phyloP scores from a whole-genome alignment of 1,140 invertebrate species.

The Zelostemma sp. region DNA sequence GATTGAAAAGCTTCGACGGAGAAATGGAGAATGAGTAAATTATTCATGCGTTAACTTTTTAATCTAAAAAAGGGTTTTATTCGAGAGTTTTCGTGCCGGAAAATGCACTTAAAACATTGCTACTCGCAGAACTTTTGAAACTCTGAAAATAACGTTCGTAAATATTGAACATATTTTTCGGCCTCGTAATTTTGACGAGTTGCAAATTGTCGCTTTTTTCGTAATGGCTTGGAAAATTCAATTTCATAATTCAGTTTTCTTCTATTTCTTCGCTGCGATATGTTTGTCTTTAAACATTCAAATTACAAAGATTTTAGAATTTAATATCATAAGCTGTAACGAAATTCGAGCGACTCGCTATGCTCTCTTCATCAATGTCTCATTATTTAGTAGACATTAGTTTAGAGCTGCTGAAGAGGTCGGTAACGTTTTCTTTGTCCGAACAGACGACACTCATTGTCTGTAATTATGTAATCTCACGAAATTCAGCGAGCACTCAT shows the following conservation, averaged over 20 bases:
- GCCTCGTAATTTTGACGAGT: not conserved
- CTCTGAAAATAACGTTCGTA: not conserved
- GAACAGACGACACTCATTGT: not conserved
- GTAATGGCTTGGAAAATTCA: too few relatives aligned
- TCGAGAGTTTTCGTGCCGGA: not conserved
- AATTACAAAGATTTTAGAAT: too few relatives aligned
- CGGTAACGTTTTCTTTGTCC: not conserved
- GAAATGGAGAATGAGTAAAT: not conserved
- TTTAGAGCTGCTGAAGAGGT: not conserved
- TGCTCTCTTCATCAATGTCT: not conserved
- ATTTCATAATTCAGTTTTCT: too few relatives aligned
- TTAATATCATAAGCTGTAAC: too few relatives aligned
- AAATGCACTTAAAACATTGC: conserved; percentile 1
- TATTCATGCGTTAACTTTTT: conserved; percentile 5
- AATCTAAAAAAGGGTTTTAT: not conserved
- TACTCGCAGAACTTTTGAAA: not conserved
- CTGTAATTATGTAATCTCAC: conserved; percentile 11
- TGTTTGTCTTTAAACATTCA: too few relatives aligned
- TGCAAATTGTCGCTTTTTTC: too few relatives aligned
- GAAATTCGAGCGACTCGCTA: not conserved
- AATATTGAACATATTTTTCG: not conserved
- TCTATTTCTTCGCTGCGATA: too few relatives aligned
- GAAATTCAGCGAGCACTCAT: conserved; percentile 8
- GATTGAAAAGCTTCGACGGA: not conserved
- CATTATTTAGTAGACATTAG: not conserved